Conservation (phyloP, 2,113 vertebrate genomes). For the Cervus canadensis region DNA sequence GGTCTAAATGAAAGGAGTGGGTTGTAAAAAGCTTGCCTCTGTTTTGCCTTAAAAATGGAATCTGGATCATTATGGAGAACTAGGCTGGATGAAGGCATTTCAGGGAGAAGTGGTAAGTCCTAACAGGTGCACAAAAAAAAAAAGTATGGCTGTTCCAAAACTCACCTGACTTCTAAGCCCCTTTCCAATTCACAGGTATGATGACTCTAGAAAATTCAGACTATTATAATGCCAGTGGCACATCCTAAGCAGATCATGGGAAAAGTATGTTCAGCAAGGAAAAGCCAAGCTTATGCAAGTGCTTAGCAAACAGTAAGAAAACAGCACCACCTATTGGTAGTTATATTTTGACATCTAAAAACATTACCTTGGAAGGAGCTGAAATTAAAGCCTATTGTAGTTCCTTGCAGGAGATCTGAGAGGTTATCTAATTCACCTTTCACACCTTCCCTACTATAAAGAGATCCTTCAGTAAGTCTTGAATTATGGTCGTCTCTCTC, state of each 20-base stretch:
- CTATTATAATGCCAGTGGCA: not conserved
- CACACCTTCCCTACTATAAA: not conserved
- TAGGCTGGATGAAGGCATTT: not conserved
- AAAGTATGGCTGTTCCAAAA: not conserved
- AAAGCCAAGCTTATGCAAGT: not conserved
- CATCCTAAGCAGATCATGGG: not conserved
- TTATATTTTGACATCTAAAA: not conserved
- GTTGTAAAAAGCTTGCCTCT: not conserved
- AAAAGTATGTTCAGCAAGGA: not conserved
- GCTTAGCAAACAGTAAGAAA: constrained; percentile 43
- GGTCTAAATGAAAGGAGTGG: not conserved
- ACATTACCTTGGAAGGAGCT: not conserved
- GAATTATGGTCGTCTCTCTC: not conserved
- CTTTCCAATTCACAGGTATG: not conserved
- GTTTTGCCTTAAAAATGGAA: not conserved
- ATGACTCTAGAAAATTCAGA: not conserved
- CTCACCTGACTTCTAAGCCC: not conserved
- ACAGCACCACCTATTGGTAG: constrained; percentile 75
- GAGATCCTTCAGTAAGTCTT: not conserved
- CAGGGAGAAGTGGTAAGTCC: not conserved
- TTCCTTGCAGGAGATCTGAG: not conserved
- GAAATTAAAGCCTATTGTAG: not conserved
- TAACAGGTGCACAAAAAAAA: not conserved
- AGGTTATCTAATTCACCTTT: not conserved
- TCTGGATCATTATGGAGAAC: not conserved